A percentile compares a stretch with the other conserved stretches of the same genome.
Conservation (phyloP, 2,888 invertebrate species). For the Noctua pronuba region DNA sequence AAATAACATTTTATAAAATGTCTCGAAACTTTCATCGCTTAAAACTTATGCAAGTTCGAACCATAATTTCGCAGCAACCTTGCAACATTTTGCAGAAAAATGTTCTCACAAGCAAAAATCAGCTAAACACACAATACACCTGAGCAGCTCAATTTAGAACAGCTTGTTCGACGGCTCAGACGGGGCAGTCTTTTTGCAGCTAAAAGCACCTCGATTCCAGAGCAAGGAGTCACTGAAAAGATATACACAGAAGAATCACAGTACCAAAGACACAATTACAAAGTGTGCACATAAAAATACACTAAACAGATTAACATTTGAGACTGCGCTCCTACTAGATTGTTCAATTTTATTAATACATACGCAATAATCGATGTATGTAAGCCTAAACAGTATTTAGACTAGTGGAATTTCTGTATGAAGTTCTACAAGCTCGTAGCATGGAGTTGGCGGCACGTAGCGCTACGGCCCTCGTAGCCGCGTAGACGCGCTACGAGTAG, state of each 20-base stretch:
- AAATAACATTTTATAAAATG: neutral
- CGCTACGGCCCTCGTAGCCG: conserved; percentile 63
- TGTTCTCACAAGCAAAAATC: conserved; percentile 56
- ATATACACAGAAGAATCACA: conserved; percentile 20
- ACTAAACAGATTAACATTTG: neutral
- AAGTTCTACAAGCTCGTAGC: conserved; percentile 37
- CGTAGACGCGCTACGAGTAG: conserved; percentile 68
- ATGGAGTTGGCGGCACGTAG: conserved; percentile 59
- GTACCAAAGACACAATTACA: neutral
- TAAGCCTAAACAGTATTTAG: neutral
- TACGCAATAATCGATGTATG: neutral
- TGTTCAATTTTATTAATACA: neutral
- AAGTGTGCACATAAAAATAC: neutral
- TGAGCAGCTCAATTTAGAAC: conserved; percentile 63
- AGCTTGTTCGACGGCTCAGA: conserved; percentile 60
- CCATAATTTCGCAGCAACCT: conserved; percentile 17
- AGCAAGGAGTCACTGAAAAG: conserved; percentile 7
- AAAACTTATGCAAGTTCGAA: conserved; percentile 41
- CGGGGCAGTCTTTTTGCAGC: conserved; percentile 49
- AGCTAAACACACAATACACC: conserved; percentile 64
- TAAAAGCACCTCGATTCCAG: conserved; percentile 54
- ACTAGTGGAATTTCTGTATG: conserved; percentile 42
- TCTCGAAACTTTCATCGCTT: neutral
- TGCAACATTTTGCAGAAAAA: conserved; percentile 44
- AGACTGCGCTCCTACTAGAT: fast-evolving